phyloP scores from a whole-genome alignment of 2,797 vertebrate species.

The Aphelocoma californica region DNA sequence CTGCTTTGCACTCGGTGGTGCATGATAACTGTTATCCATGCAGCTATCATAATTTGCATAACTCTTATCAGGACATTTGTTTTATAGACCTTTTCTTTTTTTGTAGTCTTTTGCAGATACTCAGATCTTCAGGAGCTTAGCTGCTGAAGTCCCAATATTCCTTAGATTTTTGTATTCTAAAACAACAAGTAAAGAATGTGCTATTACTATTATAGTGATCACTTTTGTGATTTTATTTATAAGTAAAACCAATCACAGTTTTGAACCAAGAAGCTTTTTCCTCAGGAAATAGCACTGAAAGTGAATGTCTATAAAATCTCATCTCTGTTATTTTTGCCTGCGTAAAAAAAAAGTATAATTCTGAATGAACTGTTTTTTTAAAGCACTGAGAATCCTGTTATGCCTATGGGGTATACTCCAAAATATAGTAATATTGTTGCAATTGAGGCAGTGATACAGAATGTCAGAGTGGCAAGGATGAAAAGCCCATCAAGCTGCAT shows the following conservation, averaged over 20 bases:
- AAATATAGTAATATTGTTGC: neutral
- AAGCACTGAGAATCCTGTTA: neutral
- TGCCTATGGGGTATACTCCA: neutral
- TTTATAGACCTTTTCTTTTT: neutral
- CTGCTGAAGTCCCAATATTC: neutral
- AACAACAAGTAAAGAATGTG: neutral
- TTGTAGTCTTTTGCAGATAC: neutral
- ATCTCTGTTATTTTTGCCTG: fast-evolving
- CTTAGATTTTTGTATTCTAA: neutral
- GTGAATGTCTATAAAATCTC: neutral
- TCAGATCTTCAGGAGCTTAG: neutral
- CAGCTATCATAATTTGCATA: neutral
- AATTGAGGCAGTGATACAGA: neutral
- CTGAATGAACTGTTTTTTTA: neutral
- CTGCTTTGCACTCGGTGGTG: neutral
- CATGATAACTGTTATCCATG: neutral
- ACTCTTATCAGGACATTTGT: neutral
- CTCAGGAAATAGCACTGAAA: neutral
- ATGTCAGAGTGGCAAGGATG: neutral
- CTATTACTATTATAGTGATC: neutral
- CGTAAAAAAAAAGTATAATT: neutral
- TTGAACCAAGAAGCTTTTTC: neutral
- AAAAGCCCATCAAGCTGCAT: neutral
- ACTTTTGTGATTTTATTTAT: neutral
- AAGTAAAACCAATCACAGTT: neutral